These are phyloP conservation scores for Albula goreensis DNA, from an alignment of 2,113 vertebrate species.

Conservation along the genomic window DNA sequence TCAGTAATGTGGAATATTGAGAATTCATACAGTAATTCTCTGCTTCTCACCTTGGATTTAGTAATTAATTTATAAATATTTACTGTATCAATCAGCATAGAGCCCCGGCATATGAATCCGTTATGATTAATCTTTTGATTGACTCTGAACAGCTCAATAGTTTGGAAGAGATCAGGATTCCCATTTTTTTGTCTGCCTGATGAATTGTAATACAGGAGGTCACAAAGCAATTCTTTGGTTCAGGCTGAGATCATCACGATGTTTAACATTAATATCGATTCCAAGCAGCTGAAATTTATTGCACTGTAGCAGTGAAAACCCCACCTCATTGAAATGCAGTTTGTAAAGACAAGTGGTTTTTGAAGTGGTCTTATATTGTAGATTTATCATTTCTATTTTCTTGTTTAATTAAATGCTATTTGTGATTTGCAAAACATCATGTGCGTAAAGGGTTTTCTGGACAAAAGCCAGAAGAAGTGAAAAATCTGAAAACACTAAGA, in stretches of 20 bases:
- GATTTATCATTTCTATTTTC: background rate
- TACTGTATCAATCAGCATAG: background rate
- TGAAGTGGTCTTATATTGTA: background rate
- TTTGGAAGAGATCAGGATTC: background rate
- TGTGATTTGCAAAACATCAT: no score
- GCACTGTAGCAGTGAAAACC: background rate
- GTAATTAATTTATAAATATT: background rate
- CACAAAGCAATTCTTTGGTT: background rate
- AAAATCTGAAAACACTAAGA: no score
- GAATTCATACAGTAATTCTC: background rate
- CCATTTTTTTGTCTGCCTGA: background rate
- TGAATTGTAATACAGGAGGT: background rate
- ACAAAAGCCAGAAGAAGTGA: no score
- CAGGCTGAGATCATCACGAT: background rate
- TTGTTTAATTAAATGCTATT: background rate
- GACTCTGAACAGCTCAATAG: background rate
- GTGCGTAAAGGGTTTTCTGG: no score
- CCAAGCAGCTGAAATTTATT: background rate
- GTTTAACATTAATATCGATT: background rate
- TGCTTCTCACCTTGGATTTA: background rate
- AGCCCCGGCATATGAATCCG: background rate
- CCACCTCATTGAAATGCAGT: background rate
- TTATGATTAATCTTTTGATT: background rate
- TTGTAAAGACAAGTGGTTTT: background rate
- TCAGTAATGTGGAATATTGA: background rate